Base-by-base conservation (phyloP, 2,888 invertebrate species). In the Dynastes maya region DNA sequence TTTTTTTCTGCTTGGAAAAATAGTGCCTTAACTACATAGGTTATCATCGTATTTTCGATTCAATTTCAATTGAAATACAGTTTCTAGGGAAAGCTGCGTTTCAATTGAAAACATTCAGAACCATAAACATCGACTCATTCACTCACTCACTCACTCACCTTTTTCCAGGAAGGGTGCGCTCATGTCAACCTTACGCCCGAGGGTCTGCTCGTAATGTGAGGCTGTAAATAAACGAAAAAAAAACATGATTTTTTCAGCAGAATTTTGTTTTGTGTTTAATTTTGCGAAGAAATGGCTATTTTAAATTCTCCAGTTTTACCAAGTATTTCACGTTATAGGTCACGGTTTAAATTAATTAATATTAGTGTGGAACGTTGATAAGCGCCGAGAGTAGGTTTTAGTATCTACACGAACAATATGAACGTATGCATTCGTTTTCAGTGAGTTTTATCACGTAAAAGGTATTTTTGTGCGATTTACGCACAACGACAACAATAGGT, bases 101-200 rank as follows among this genome's bases (percentile, higher is more conserved):
- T 61, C 1, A 61, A 61, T 9, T 8, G 61, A 61, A 61, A n/a
- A 2, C n/a, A 3, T 37, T 37, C 37, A 5, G 58, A n/a, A 58
- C 11, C 22, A 61, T 61, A 27, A 11, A 61, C 45, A 45, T 11
- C 11, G 32, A 64, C 32, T 45, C 37, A 67, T 76, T 75, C 71
- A 79, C 79, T 22, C 22, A 22, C 22, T 22, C 22, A 22, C 22
- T 22, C 37, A 67, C 78, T 75, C 71, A 79, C 79, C 79, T 79
- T 79, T 79, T 65, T 79, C 79, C 70, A 79, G 79, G 72, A 79
- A 79, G 77, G 79, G 79, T 74, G 79, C 77, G 74, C 79, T 79
- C 79, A 79, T 79, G 77, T 79, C 79, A 77, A 77, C 49, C 77
- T 79, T 79, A 53, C 79, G 63, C 58, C 79, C 79, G 32, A 79